Evolutionary conservation across 2,797 vertebrate species (phyloP), one percentile per base, ranked within the genome.

Genomic region (Pogonophryne albipinna): DNA sequence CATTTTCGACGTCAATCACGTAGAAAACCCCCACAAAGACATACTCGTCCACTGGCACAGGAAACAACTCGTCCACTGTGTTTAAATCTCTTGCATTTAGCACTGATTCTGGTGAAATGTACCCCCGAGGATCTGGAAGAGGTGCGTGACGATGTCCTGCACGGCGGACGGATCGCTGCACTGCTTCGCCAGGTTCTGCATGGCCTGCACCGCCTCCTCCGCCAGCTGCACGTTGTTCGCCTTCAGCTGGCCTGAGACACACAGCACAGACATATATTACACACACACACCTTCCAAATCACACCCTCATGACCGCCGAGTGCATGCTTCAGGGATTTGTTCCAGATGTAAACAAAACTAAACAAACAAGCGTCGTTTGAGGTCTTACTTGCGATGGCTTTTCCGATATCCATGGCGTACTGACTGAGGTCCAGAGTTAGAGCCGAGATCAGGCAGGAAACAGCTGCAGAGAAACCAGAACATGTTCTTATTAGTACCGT

Each of bases 361-460:
- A 6, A 13, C 51, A 64, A 55, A 0, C 2, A 3, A 34, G 58
- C 4, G 49, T 55, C 20, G 9, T 42, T 45, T 16, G 15, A 2
- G 2, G 20, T 16, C 97, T 96, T 95, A 99, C 98, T 95, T 69
- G 97, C 95, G 45, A 99, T 93, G 73, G 97, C 96, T 93, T 98
- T 99, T 71, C 96, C 93, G 0, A 99, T 96, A 82, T 99, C 98
- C 89, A 97, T 89, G 71, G 97, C 96, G 42, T 99, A 99, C 77
- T 98, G 98, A 92, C 98, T 99, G 77, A 99, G 97, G 86, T 99
- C 98, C 5, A 99, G 96, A 50, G 96, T 98, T 72, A 99, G 95
- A 56, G 96, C 95, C 1, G 96, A 94, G 0, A 99, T 90, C 85
- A 99, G 91, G 80, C 91, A 96, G 85, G 96, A 97, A 84, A 99